Percentiles rank a stretch among this genome's conserved stretches.
These are phyloP conservation scores for Matsumurasca onukii DNA, from an alignment of 1,140 invertebrate species.

Conservation along the genomic window DNA sequence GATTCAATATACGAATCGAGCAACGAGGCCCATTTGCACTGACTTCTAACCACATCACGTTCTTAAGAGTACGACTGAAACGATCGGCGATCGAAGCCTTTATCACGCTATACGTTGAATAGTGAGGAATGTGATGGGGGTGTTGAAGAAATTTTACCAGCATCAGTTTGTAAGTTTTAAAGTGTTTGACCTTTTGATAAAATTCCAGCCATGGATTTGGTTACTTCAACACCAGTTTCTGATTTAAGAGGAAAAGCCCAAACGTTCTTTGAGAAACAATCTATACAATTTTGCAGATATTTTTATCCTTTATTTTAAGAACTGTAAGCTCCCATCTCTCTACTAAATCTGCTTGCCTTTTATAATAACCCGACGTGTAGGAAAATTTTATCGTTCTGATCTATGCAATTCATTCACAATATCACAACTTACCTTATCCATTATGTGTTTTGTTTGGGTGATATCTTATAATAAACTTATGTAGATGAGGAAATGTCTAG, in stretches of 20 bases:
- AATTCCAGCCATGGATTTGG: not conserved
- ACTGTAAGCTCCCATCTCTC: conserved; percentile 35
- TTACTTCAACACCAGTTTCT: not conserved
- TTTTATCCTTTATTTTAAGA: conserved; percentile 44
- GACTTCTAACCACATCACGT: not conserved
- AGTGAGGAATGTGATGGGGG: not conserved
- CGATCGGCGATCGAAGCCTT: conserved; percentile 1
- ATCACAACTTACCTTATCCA: no score
- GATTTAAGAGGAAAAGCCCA: not conserved
- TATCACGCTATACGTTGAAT: not conserved
- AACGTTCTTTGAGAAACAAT: conserved; percentile 44
- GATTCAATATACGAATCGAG: not conserved
- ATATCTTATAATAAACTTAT: no score
- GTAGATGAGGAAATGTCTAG: no score
- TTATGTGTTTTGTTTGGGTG: no score
- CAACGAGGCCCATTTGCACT: not conserved
- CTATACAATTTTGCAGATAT: conserved; percentile 49
- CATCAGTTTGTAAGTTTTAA: conserved; percentile 16
- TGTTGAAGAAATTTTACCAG: not conserved
- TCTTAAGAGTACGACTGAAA: not conserved
- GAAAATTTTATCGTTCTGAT: conserved; percentile 36
- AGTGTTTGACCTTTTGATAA: not conserved
- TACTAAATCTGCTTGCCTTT: conserved; percentile 40
- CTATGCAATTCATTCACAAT: conserved; percentile 35
- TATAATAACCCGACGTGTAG: conserved; percentile 32